Evolutionary conservation across 1,140 invertebrate species (phyloP), one percentile per base, ranked within the genome.

Genomic region (Drosophila hydei): DNA sequence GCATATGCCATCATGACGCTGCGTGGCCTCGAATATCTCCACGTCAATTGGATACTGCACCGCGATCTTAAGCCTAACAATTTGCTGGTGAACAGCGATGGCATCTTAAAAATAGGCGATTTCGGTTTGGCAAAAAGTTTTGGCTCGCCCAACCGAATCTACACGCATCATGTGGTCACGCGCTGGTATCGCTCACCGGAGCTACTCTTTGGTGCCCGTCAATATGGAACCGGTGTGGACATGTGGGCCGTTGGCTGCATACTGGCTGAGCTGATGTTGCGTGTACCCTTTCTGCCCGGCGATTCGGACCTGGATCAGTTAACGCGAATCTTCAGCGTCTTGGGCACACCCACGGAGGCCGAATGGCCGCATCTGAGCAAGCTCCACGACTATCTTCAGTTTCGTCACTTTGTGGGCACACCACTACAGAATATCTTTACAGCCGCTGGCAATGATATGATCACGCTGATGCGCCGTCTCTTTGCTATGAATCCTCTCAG

Each of bases 211-310:
- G 99, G 99, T 42, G 97, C 98, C 1, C 94, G 97, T 48, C 96
- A 97, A 90, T 99, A 99, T 93, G 96, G 97, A 7, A 96, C 96
- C 54, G 97, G 97, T 5, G 96, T 99, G n/a, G 99, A 99, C 89
- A 98, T 99, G 93, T 99, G 99, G 99, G 98, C 99, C 12, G 94
- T 98, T 9, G 99, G 99, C 5, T 99, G 99, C 92, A 99, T 99
- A 90, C 91, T 99, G 68, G 99, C 98, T 1, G 99, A 99, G 93
- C 92, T 99, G 12, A 92, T 99, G 51, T 93, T 99, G 9, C 93
- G 98, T 78, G 95, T 96, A 11, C 98, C 99, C 2, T 97, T 99
- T 79, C 94, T 99, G 50, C 97, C 98, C 25, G 99, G 99, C 25
- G 98, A 99, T 80, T 97, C 97, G 7, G 99, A 99, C 92, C 92